Conservation (phyloP, 2,113 vertebrate species). For the Ageneiosus marmoratus region DNA sequence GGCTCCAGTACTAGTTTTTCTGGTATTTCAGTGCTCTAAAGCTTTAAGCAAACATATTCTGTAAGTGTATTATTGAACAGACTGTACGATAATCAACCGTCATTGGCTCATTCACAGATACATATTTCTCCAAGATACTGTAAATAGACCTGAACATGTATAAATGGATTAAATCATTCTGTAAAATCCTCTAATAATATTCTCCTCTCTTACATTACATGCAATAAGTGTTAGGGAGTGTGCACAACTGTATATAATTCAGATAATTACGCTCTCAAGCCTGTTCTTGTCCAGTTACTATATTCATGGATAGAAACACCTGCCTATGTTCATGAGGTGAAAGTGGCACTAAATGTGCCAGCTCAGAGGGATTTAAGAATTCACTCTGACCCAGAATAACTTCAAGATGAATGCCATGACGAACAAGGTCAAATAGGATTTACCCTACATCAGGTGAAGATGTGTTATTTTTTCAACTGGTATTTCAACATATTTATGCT, state of each 20-base stretch:
- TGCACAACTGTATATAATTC: no score
- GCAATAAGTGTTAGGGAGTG: background rate
- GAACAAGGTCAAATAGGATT: background rate
- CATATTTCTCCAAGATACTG: background rate
- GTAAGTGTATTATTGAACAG: background rate
- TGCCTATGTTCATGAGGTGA: background rate
- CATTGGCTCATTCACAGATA: background rate
- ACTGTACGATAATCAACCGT: background rate
- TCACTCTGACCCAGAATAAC: background rate
- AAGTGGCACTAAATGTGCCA: background rate
- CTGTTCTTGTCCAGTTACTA: background rate
- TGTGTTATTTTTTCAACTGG: background rate
- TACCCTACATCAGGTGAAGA: background rate
- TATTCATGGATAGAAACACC: background rate
- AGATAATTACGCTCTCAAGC: background rate
- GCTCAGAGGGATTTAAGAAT: background rate
- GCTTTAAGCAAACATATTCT: conserved; percentile 11
- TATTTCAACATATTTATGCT: conserved; percentile 5
- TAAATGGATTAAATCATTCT: background rate
- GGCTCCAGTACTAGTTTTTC: no score
- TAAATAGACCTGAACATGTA: background rate
- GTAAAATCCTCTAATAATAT: background rate
- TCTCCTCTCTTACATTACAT: background rate
- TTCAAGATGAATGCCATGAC: background rate
- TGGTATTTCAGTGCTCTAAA: no score